Conservation (phyloP, 2,888 invertebrate genomes). For the Pollenia labialis region DNA sequence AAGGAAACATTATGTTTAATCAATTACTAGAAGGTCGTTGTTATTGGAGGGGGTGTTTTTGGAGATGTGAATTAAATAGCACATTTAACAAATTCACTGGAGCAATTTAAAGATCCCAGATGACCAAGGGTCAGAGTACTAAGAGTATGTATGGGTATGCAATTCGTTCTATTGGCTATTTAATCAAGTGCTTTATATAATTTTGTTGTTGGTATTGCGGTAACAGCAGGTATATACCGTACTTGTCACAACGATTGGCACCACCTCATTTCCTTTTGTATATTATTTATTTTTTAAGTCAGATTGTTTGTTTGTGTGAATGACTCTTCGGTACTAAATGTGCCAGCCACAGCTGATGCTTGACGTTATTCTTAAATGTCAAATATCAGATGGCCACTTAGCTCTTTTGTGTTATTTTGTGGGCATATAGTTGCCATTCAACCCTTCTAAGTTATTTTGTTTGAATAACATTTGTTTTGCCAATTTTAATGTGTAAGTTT, state of each 20-base stretch:
- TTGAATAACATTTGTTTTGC: slow-evolving; percentile 72
- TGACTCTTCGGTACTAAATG: slow-evolving; percentile 60
- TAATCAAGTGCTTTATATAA: not conserved
- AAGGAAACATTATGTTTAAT: slow-evolving; percentile 41
- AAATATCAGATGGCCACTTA: slow-evolving; percentile 72
- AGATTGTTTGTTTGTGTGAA: slow-evolving; percentile 13
- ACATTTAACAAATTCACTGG: not conserved
- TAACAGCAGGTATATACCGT: slow-evolving; percentile 50
- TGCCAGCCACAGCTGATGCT: slow-evolving; percentile 69
- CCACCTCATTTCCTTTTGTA: slow-evolving; percentile 19
- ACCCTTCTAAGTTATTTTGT: slow-evolving; percentile 64
- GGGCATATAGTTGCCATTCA: slow-evolving; percentile 39
- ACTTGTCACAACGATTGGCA: slow-evolving; percentile 36
- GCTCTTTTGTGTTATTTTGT: slow-evolving; percentile 4
- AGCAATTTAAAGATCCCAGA: not conserved
- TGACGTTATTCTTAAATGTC: slow-evolving; percentile 60
- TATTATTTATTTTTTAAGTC: not conserved
- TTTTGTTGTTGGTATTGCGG: not conserved
- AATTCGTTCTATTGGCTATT: slow-evolving; percentile 3
- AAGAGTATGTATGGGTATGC: too few species aligned
- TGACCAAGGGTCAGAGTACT: slow-evolving; percentile 26
- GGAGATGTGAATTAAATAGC: not conserved
- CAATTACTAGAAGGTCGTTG: slow-evolving; percentile 37
- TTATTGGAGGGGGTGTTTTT: not conserved
- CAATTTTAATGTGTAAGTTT: slow-evolving; percentile 74